Conservation (phyloP, 2,113 vertebrate genomes). For the Prochilodus magdalenae region DNA sequence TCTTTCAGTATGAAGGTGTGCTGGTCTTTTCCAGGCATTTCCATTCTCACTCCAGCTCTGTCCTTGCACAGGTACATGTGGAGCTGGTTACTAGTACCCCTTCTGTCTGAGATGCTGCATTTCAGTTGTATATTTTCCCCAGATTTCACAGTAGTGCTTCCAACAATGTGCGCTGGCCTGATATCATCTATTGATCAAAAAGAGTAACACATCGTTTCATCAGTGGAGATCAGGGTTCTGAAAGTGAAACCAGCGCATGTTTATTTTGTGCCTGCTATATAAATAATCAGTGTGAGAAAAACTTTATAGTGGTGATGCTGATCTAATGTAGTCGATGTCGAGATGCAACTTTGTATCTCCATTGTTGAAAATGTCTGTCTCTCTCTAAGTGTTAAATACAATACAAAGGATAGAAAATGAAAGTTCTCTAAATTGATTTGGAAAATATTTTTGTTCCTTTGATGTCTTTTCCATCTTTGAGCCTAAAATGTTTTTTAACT, state of each 20-base stretch:
- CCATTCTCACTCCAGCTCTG: background rate
- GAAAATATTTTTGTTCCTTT: too few relatives aligned
- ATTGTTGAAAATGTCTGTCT: too few relatives aligned
- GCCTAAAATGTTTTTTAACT: too few relatives aligned
- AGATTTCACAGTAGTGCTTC: background rate
- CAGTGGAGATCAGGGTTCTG: background rate
- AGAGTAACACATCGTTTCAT: background rate
- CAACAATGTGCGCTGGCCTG: background rate
- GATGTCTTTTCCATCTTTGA: too few relatives aligned
- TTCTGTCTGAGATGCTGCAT: background rate
- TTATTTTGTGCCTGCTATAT: too few relatives aligned
- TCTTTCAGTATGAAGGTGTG: background rate
- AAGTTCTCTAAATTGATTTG: too few relatives aligned
- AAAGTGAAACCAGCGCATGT: background rate
- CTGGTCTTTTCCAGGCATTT: background rate
- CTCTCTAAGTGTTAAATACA: too few relatives aligned
- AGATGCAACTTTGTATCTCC: too few relatives aligned
- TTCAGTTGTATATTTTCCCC: background rate
- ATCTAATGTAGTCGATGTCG: too few relatives aligned
- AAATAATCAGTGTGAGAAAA: too few relatives aligned
- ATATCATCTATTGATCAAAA: background rate
- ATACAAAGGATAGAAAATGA: too few relatives aligned
- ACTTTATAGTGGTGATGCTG: too few relatives aligned
- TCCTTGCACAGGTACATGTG: conserved; percentile 10
- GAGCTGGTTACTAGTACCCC: background rate